Evolutionary conservation across 2,888 invertebrate genomes (phyloP), one percentile per base, ranked within the genome.

Genomic region (Mactromeris polynyma): DNA sequence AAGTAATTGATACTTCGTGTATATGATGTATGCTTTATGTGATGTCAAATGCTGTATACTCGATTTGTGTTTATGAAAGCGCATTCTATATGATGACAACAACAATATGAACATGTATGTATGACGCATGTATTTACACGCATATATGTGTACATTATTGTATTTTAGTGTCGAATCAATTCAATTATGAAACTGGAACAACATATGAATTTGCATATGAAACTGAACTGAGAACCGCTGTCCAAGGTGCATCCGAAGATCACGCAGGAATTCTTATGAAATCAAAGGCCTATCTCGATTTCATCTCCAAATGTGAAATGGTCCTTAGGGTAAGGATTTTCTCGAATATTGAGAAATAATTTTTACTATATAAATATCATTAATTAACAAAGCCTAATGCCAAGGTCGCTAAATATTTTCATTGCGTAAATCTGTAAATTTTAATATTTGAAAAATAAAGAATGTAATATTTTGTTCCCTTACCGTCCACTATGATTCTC

Each of bases 231-330:
- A n/a, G n/a, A n/a, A n/a, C n/a, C n/a, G 97, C 98, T 7, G 97
- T 98, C 83, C 97, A 97, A 85, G 97, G 98, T 87, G 97, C 98
- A 0, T 97, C 98, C 0, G 94, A 94, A 38, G 96, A 97, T 86
- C 95, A 95, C 58, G 96, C 97, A 33, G 95, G 94, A 73, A 92
- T 97, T n/a, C 94, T 96, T 82, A 93, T 97, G 85, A 94, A 94
- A 2, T 97, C 97, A 33, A n/a, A n/a, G n/a, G n/a, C n/a, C n/a
- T n/a, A n/a, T n/a, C n/a, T n/a, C n/a, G n/a, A n/a, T n/a, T n/a
- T n/a, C n/a, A n/a, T n/a, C n/a, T n/a, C n/a, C n/a, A n/a, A n/a
- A n/a, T n/a, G n/a, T n/a, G n/a, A n/a, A n/a, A n/a, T n/a, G n/a
- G n/a, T n/a, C n/a, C n/a, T n/a, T n/a, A n/a, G n/a, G n/a, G n/a